phyloP scores from a whole-genome alignment of 1,140 invertebrate species.

The Reticulitermes speratus region DNA sequence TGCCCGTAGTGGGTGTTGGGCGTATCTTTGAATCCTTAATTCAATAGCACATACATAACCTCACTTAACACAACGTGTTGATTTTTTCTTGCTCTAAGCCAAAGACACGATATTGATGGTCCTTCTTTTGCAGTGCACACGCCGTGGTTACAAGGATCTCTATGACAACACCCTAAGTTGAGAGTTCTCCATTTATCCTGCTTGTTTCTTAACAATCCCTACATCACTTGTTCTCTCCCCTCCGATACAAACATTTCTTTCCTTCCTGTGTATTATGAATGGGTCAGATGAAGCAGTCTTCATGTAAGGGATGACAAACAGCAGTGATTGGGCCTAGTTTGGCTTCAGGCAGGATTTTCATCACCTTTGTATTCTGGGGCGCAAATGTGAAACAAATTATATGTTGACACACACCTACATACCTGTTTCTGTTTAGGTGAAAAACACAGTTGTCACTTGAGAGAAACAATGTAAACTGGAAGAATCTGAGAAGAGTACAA shows the following conservation, averaged over 20 bases:
- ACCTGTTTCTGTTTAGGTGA: too few relatives aligned
- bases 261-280: not conserved
- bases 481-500: too few relatives aligned
- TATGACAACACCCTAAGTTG: not conserved
- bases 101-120: not conserved
- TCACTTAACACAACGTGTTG: not conserved
- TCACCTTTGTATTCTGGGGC: too few relatives aligned
- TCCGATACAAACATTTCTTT: not conserved
- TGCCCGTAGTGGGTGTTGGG: too few relatives aligned
- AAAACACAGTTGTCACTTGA: too few relatives aligned
- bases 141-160: not conserved
- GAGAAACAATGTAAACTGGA: too few relatives aligned
- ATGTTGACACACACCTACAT: too few relatives aligned
- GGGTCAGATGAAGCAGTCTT: not conserved
- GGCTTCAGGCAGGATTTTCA: not conserved
- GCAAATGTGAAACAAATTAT: too few relatives aligned
- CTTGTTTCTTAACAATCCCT: constrained; percentile 1
- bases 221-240: not conserved
- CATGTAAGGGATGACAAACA: not conserved
- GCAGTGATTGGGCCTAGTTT: not conserved
- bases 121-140: not conserved
- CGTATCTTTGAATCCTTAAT: too few relatives aligned
- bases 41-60: too few relatives aligned
- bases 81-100: not conserved
- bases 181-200: too few relatives aligned